A percentile compares a stretch with the other conserved stretches of the same genome.
Evolutionary conservation across 2,888 invertebrate species (phyloP).

Genomic region (Leptinotarsa haldemani): DNA sequence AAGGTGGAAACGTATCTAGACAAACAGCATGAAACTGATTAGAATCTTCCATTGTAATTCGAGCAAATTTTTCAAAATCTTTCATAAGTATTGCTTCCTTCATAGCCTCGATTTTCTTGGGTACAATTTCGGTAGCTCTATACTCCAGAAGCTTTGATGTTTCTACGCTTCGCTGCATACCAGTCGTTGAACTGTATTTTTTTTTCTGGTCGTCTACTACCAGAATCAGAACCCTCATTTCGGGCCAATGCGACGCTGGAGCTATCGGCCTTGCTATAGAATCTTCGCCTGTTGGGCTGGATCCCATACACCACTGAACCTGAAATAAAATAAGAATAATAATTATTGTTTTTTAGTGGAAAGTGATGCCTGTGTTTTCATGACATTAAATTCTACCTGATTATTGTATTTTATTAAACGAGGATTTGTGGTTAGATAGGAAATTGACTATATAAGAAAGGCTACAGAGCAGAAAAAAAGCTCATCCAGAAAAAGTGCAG

Average conservation of each 20-base stretch:
- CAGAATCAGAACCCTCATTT: conserved; percentile 88
- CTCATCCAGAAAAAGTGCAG: too few species aligned
- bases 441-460: too few species aligned
- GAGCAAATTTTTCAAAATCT: conserved; percentile 88
- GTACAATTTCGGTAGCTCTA: conserved; percentile 80
- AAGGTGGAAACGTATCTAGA: conserved; percentile 93
- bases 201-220: conserved; percentile 89
- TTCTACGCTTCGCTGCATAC: conserved; percentile 84
- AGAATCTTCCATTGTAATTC: conserved; percentile 96
- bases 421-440: too few species aligned
- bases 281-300: conserved; percentile 73
- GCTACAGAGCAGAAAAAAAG: too few species aligned
- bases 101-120: conserved; percentile 75
- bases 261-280: conserved; percentile 82
- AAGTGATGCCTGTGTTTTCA: too few species aligned
- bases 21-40: conserved; percentile 97
- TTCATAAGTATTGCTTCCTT: conserved; percentile 71
- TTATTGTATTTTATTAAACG: too few species aligned
- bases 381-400: too few species aligned
- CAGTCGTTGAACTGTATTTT: conserved; percentile 86
- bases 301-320: conserved; percentile 89
- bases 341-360: too few species aligned
- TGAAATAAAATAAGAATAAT: conserved; percentile 33
- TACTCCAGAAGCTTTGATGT: conserved; percentile 87
- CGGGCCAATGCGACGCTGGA: conserved; percentile 85